Percentiles rank a stretch among this genome's conserved stretches.
phyloP scores from a whole-genome alignment of 2,797 vertebrate species.

The Poecilia gillii region DNA sequence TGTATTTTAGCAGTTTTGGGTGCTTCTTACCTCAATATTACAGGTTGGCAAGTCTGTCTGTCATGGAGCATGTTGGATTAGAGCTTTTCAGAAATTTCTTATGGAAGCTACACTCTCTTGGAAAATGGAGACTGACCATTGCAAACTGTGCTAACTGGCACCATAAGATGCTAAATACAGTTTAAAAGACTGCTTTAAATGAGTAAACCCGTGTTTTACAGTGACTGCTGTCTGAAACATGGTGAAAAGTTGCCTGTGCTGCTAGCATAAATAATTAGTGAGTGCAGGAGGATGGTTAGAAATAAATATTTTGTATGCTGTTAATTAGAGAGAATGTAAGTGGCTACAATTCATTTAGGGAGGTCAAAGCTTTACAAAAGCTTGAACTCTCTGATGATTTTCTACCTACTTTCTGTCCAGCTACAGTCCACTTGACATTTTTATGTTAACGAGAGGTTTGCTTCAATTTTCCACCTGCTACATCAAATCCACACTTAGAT shows the following conservation, averaged over 20 bases:
- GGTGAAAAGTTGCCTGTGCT: not conserved
- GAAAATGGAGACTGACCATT: not conserved
- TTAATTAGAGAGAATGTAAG: not conserved
- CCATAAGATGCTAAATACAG: not conserved
- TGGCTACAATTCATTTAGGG: not conserved
- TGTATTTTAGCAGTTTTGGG: not conserved
- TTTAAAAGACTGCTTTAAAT: not conserved
- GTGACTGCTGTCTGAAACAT: not conserved
- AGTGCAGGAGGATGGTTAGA: not conserved
- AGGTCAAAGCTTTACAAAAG: not conserved
- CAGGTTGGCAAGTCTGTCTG: not conserved
- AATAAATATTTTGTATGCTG: not conserved
- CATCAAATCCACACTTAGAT: not conserved
- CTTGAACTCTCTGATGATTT: not conserved
- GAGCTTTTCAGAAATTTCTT: not conserved
- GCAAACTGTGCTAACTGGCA: not conserved
- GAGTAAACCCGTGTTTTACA: not conserved
- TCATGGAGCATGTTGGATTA: not conserved
- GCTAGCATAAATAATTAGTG: not conserved
- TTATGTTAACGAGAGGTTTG: conserved; percentile 43
- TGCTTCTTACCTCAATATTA: not conserved
- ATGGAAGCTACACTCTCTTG: not conserved
- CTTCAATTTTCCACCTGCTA: conserved; percentile 13
- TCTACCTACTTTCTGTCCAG: conserved; percentile 7
- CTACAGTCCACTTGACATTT: conserved; percentile 15